phyloP scores from a whole-genome alignment of 1,140 invertebrate species.

The Latrodectus geometricus region DNA sequence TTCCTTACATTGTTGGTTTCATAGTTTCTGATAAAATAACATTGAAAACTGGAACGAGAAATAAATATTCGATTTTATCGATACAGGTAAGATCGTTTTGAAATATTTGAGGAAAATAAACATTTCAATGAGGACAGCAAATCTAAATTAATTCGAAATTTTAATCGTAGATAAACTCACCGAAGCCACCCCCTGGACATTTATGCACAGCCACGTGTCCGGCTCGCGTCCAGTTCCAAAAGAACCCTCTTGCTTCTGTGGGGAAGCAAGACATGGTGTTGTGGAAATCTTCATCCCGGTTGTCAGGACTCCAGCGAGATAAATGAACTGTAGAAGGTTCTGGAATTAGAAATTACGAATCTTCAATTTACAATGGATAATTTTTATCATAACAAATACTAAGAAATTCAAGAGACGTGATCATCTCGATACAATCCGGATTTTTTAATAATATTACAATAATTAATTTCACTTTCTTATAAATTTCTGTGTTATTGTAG shows the following conservation, averaged over 20 bases:
- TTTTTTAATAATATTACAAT: too few species aligned
- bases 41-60: too few species aligned
- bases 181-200: constrained; percentile 86
- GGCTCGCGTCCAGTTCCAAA: constrained; percentile 88
- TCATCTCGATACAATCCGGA: too few species aligned
- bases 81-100: too few species aligned
- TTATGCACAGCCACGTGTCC: constrained; percentile 83
- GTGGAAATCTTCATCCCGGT: constrained; percentile 38
- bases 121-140: background rate
- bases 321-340: constrained; percentile 57
- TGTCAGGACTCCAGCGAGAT: constrained; percentile 53
- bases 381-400: too few species aligned
- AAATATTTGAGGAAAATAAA: background rate
- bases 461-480: too few species aligned
- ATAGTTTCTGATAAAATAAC: too few species aligned
- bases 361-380: too few species aligned
- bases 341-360: background rate
- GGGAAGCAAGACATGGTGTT: constrained; percentile 74
- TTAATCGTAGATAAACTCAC: constrained; percentile 12
- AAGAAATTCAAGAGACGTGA: too few species aligned
- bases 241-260: constrained; percentile 79
- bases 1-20: too few species aligned
- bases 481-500: too few species aligned
- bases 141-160: background rate
- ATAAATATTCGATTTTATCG: too few species aligned